phyloP scores from a whole-genome alignment of 64 coral and sea anemone genomes.

The Dendronephthya gigantea region DNA sequence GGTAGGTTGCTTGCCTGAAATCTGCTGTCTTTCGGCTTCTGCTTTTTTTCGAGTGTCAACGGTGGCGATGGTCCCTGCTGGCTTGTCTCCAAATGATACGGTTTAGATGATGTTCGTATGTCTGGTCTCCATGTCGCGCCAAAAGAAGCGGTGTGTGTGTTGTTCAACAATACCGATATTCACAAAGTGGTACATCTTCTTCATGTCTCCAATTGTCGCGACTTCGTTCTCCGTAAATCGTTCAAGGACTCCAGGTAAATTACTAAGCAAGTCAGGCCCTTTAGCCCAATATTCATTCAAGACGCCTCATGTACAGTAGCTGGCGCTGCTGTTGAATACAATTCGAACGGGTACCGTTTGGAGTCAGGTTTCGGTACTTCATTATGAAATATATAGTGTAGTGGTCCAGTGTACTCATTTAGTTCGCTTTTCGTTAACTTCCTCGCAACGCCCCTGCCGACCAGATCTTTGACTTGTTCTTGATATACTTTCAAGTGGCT shows the following conservation, averaged over 20 bases:
- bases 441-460: neutral
- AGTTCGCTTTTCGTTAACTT: neutral
- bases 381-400: neutral
- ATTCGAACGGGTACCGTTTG: neutral
- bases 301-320: neutral
- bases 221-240: constrained; percentile 38
- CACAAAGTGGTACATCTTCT: constrained; percentile 33
- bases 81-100: constrained; percentile 42
- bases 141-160: constrained; percentile 31
- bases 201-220: constrained; percentile 23
- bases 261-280: constrained; percentile 31
- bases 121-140: constrained; percentile 19
- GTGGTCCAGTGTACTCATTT: neutral
- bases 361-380: neutral
- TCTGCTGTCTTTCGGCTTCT: too few species aligned
- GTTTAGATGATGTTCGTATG: constrained; percentile 37
- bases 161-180: constrained; percentile 13
- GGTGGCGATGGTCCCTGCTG: constrained; percentile 20
- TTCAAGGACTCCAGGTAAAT: constrained; percentile 26
- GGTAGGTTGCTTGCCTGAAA: constrained; percentile 9
- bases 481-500: neutral
- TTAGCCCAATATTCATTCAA: neutral
- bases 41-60: constrained; percentile 14
- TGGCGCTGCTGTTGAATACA: neutral
- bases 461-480: neutral